A percentile compares a stretch with the other conserved stretches of the same genome.
Conservation (phyloP, 1,140 invertebrate species). For the Ectropis grisescens region DNA sequence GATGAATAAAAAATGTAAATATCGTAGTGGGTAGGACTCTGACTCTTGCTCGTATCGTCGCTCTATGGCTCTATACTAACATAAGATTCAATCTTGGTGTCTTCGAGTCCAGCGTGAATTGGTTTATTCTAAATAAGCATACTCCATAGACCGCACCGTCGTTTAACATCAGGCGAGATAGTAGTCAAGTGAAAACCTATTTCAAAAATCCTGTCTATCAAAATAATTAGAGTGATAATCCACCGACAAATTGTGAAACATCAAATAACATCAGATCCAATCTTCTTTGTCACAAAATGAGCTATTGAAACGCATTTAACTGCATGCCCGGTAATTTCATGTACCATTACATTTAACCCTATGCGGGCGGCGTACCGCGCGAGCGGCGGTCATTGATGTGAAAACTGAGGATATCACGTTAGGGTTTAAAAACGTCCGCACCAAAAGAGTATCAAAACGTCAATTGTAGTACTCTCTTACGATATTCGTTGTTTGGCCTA, state of each 20-base stretch:
- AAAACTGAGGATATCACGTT: too few relatives aligned
- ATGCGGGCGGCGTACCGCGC: constrained; percentile 4
- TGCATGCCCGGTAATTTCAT: constrained; percentile 35
- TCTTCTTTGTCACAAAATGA: constrained; percentile 30
- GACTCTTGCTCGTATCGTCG: too few relatives aligned
- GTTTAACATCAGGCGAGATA: not conserved
- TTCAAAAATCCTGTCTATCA: not conserved
- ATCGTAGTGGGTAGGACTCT: too few relatives aligned
- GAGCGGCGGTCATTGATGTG: too few relatives aligned
- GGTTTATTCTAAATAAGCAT: not conserved
- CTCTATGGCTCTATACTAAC: too few relatives aligned
- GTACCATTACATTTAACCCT: constrained; percentile 30
- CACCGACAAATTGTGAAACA: not conserved
- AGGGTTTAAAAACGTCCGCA: too few relatives aligned
- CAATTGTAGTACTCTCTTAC: too few relatives aligned
- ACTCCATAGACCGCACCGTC: not conserved
- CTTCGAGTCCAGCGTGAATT: not conserved
- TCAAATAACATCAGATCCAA: constrained; percentile 2
- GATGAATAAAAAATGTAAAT: too few relatives aligned
- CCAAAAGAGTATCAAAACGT: not conserved
- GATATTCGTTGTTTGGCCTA: too few relatives aligned
- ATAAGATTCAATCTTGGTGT: too few relatives aligned
- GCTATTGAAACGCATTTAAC: constrained; percentile 40
- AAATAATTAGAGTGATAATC: not conserved
- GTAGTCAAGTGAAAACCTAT: not conserved